Base-by-base conservation (phyloP, 2,888 invertebrate species). In the Ennomos erosarius region DNA sequence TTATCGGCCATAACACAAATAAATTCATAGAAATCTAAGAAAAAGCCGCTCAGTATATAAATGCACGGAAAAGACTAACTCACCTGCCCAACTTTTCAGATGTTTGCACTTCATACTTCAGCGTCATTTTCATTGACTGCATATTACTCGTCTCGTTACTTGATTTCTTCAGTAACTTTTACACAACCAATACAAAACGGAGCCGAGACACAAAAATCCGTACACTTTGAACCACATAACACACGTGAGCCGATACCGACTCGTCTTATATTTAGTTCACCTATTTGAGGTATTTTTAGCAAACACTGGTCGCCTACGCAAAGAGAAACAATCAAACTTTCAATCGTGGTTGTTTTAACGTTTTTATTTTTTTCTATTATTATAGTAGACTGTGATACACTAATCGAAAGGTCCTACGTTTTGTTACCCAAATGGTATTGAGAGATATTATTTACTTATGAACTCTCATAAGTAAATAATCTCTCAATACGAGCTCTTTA, bases 41-140 rank as follows among this genome's bases (percentile, higher is more conserved):
- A 26, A 26, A 3, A 26, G 5, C 26, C 26, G 26, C 26, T 26
- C 26, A 26, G 5, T 26, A 26, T 4, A 26, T 26, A 16, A 16
- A 26, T 26, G 4, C 26, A 26, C 26, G 26, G 26, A 26, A 26
- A 26, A 26, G 26, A 26, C 1, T 26, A 26, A 81, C 84, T 63
- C 58, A 90, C 90, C 90, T 88, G 73, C 90, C 90, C 54, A 88
- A 73, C 71, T 77, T 78, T 11, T 84, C 85, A n/a, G 82, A 85
- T 16, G 62, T 73, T 62, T 75, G 70, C 59, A 90, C 74, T 65
- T 88, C 86, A 62, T 85, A 89, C 64, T 80, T 77, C 53, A 62
- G 78, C 84, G 88, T 85, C 8, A 11, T 26, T 60, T 67, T 76
- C 53, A 60, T 58, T 33, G 54, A 34, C 40, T 44, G 34, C 57